phyloP scores from a whole-genome alignment of 2,888 invertebrate genomes.

The Merodon equestris region DNA sequence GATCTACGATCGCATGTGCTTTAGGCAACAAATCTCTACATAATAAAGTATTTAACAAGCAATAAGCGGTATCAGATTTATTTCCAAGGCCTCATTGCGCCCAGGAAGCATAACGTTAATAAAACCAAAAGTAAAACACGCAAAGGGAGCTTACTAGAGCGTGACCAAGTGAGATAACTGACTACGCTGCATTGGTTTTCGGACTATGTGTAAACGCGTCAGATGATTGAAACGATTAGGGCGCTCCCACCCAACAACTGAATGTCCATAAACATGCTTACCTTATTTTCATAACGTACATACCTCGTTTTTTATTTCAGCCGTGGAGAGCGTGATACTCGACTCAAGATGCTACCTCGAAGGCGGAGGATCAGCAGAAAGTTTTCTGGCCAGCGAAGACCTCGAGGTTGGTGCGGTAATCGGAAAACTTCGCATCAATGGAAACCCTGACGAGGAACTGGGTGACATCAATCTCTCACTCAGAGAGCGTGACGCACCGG shows the following conservation, averaged over 20 bases:
- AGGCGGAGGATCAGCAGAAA: slow-evolving; percentile 94
- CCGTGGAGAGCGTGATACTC: slow-evolving; percentile 80
- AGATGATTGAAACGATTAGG: slow-evolving; percentile 13
- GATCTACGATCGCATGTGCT: too few species aligned
- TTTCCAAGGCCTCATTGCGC: too few species aligned
- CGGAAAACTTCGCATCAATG: slow-evolving; percentile 89
- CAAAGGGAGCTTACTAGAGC: slow-evolving; percentile 75
- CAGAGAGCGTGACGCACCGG: slow-evolving; percentile 89
- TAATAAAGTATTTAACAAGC: too few species aligned
- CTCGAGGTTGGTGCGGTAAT: slow-evolving; percentile 88
- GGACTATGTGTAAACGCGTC: slow-evolving; percentile 22
- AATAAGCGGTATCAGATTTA: too few species aligned
- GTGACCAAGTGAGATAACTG: slow-evolving; percentile 66
- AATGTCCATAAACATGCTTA: slow-evolving; percentile 35
- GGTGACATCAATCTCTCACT: slow-evolving; percentile 90
- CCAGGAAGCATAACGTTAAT: too few species aligned
- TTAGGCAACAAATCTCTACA: too few species aligned
- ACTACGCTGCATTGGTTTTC: slow-evolving; percentile 45
- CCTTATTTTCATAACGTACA: slow-evolving; percentile 10
- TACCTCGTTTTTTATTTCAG: slow-evolving; percentile 78
- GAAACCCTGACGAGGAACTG: slow-evolving; percentile 85
- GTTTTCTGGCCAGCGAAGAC: slow-evolving; percentile 93
- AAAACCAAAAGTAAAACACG: too few species aligned
- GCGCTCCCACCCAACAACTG: too few species aligned
- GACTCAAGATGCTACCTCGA: slow-evolving; percentile 94